Evolutionary conservation across 1,140 invertebrate genomes (phyloP).

Genomic region (Phthorimaea operculella): DNA sequence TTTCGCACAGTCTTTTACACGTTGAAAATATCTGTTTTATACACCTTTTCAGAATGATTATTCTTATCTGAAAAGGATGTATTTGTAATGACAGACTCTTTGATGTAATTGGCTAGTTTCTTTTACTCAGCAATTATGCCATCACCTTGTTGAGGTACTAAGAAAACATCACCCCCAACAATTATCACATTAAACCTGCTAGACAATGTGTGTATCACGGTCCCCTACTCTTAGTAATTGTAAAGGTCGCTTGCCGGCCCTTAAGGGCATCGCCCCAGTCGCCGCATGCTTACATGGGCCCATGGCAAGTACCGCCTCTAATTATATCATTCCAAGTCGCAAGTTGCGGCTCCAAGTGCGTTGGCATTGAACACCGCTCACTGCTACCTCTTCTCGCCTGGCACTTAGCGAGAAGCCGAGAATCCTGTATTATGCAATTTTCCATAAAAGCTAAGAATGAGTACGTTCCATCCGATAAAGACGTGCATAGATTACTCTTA

Average conservation of each 20-base stretch:
- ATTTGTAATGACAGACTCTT: too few species aligned
- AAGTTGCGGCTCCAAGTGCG: neutral
- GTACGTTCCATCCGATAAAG: neutral
- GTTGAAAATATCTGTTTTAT: too few species aligned
- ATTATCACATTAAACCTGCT: too few species aligned
- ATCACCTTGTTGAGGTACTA: too few species aligned
- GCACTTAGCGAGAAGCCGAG: neutral
- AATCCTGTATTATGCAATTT: slow-evolving; percentile 6
- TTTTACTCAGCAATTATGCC: too few species aligned
- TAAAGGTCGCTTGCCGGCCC: slow-evolving; percentile 52
- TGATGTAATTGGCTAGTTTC: too few species aligned
- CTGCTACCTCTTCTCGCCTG: too few species aligned
- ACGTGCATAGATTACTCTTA: neutral
- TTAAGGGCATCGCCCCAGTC: slow-evolving; percentile 41
- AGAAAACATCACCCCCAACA: too few species aligned
- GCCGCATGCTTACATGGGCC: slow-evolving; percentile 15
- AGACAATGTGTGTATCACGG: neutral
- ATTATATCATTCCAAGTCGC: slow-evolving; percentile 3
- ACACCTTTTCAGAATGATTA: too few species aligned
- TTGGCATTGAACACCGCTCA: neutral
- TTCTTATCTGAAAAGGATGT: too few species aligned
- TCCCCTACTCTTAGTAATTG: neutral
- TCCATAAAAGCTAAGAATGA: neutral
- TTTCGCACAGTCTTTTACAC: too few species aligned
- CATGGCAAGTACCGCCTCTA: neutral